A percentile compares a stretch with the other conserved stretches of the same genome.
Evolutionary conservation across 2,888 invertebrate species (phyloP).

Genomic region (Xanthorhoe spadicearia): DNA sequence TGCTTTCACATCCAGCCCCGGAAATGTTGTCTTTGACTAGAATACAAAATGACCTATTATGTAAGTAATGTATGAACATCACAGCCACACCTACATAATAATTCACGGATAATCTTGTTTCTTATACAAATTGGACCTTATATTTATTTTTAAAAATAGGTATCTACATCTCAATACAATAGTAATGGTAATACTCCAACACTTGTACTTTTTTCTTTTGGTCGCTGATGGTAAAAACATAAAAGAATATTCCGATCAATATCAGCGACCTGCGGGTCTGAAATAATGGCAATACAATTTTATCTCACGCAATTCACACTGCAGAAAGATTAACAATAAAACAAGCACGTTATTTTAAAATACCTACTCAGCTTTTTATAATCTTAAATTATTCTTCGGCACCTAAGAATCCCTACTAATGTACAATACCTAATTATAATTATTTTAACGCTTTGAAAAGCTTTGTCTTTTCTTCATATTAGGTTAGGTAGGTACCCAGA

Average conservation of each 20-base stretch:
- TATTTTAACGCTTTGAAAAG: too few relatives aligned
- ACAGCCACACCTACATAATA: too few relatives aligned
- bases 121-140: too few relatives aligned
- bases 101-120: too few relatives aligned
- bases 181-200: slow-evolving; percentile 47
- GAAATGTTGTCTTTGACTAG: too few relatives aligned
- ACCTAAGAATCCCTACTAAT: too few relatives aligned
- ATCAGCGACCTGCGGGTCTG: slow-evolving; percentile 41
- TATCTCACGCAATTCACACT: slow-evolving; percentile 46
- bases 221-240: slow-evolving; percentile 55
- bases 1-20: too few relatives aligned
- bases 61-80: too few relatives aligned
- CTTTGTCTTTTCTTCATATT: too few relatives aligned
- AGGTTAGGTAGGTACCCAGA: too few relatives aligned
- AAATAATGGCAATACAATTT: slow-evolving; percentile 40
- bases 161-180: slow-evolving; percentile 67
- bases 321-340: slow-evolving; percentile 23
- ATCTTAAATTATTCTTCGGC: background rate
- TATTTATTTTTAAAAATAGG: slow-evolving; percentile 40
- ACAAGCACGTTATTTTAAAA: slow-evolving; percentile 6
- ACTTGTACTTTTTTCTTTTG: slow-evolving; percentile 52
- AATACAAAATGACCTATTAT: too few relatives aligned
- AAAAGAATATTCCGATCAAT: slow-evolving; percentile 53
- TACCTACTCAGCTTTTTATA: slow-evolving; percentile 3
- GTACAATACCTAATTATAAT: too few relatives aligned